These are phyloP conservation scores for Calliphora vomitoria DNA, from an alignment of 2,888 invertebrate genomes.

Conservation along the genomic window DNA sequence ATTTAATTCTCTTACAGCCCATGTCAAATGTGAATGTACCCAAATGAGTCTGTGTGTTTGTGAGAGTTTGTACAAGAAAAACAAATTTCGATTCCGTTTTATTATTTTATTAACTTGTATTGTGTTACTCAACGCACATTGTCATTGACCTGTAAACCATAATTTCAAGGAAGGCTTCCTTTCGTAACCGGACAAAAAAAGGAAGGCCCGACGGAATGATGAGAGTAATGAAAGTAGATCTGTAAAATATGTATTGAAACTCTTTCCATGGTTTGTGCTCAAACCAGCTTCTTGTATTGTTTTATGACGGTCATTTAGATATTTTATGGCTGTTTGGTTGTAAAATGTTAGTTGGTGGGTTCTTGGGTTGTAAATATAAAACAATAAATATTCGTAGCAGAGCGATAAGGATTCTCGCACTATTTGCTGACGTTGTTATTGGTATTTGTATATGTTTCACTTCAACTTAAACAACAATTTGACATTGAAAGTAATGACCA, in stretches of 20 bases:
- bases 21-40: neutral
- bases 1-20: conserved; percentile 17
- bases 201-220: conserved; percentile 22
- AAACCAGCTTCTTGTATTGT: conserved; percentile 34
- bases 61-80: neutral
- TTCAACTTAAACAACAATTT: conserved; percentile 24
- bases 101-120: conserved; percentile 1
- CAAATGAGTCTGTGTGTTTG: neutral
- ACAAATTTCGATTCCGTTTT: conserved; percentile 38
- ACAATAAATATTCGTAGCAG: conserved; percentile 19
- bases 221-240: conserved; percentile 49
- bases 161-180: neutral
- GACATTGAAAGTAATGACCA: conserved; percentile 70
- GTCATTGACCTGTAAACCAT: conserved; percentile 36
- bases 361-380: conserved; percentile 12
- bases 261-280: neutral
- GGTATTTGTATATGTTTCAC: neutral
- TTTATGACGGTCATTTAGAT: conserved; percentile 62
- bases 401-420: conserved; percentile 19
- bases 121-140: neutral
- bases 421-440: neutral
- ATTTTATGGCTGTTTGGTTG: conserved; percentile 47
- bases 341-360: conserved; percentile 32
- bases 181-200: neutral
- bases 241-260: conserved; percentile 24